Conservation (phyloP, 1,140 invertebrate genomes). For the Charaxes varanes region DNA sequence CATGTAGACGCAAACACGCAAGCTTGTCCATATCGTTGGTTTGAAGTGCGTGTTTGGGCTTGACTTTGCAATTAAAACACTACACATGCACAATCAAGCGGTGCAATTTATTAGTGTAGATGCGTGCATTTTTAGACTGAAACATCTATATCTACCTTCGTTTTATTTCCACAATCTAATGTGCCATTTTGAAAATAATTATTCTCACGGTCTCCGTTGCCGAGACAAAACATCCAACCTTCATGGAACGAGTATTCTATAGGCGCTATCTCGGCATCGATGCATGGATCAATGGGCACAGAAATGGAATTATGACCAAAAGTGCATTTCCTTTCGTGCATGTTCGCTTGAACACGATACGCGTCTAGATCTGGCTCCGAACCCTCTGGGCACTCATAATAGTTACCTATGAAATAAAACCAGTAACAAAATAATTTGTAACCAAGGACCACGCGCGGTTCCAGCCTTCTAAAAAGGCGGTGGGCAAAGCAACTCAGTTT, state of each 20-base stretch:
- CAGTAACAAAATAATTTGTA: neutral
- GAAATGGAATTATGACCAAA: constrained; percentile 41
- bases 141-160: no score
- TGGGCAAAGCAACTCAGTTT: no score
- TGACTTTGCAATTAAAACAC: no score
- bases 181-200: constrained; percentile 66
- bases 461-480: no score
- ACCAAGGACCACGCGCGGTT: no score
- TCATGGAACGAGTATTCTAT: constrained; percentile 65
- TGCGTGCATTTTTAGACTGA: no score
- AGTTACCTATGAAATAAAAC: constrained; percentile 40
- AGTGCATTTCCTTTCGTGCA: constrained; percentile 64
- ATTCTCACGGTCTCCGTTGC: constrained; percentile 60
- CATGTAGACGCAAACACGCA: no score
- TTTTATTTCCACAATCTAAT: constrained; percentile 63
- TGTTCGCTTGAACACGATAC: constrained; percentile 57
- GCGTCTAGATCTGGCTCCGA: constrained; percentile 60
- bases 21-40: no score
- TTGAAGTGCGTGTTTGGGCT: no score
- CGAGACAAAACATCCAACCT: constrained; percentile 68
- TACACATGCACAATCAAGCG: no score
- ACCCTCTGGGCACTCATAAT: constrained; percentile 51
- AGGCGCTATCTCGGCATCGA: constrained; percentile 59
- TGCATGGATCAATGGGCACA: constrained; percentile 55
- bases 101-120: no score